Evolutionary conservation across 2,888 invertebrate genomes (phyloP).

Genomic region (Melinaea menophilus): DNA sequence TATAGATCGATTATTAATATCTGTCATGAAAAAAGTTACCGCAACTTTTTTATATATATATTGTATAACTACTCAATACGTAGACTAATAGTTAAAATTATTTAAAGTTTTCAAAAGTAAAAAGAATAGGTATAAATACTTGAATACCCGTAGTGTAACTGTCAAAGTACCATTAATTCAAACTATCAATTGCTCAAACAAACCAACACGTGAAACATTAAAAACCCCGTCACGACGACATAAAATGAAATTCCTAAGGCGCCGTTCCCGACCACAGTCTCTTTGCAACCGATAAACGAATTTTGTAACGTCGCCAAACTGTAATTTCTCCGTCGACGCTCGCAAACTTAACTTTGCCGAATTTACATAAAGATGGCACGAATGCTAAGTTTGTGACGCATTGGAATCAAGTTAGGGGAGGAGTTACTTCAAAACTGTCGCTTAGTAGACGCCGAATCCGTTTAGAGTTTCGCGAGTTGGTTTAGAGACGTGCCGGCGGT

Average conservation of each 20-base stretch:
- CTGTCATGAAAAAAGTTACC: no score
- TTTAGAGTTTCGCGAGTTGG: conserved; percentile 63
- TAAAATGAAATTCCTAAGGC: conserved; percentile 54
- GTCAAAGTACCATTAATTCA: conserved; percentile 11
- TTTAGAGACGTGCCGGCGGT: conserved; percentile 26
- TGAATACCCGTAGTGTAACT: no score
- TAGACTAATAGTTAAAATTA: no score
- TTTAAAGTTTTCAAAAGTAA: no score
- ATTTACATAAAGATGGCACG: conserved; percentile 73
- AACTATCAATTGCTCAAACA: conserved; percentile 37
- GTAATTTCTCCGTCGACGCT: conserved; percentile 24
- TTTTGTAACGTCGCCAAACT: conserved; percentile 24
- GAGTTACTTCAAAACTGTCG: conserved; percentile 75
- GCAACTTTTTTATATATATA: no score
- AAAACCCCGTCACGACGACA: conserved; percentile 61
- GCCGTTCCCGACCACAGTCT: conserved; percentile 38
- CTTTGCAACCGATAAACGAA: conserved; percentile 33
- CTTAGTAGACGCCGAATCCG: conserved; percentile 74
- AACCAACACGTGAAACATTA: conserved; percentile 57
- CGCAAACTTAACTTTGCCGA: conserved; percentile 53
- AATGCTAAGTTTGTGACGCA: conserved; percentile 59
- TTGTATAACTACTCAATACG: no score
- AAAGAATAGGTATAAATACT: no score
- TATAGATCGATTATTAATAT: no score
- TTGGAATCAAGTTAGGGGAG: conserved; percentile 72